Evolutionary conservation across 2,888 invertebrate species (phyloP), one percentile per base, ranked within the genome.

Genomic region (Aporophyla lueneburgensis): DNA sequence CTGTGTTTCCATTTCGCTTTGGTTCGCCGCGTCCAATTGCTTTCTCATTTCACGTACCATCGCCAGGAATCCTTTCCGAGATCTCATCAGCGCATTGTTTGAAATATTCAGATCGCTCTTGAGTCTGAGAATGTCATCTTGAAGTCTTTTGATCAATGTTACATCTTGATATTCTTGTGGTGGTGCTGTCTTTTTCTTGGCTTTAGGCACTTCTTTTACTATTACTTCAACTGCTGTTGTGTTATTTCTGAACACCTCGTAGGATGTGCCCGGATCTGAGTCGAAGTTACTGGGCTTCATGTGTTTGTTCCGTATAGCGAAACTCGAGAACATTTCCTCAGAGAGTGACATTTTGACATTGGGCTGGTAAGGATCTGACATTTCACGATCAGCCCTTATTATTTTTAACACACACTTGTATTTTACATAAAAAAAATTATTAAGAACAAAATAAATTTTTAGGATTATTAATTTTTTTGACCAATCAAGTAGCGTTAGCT

Each of bases 151-250:
- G 14, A 87, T 80, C 12, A 54, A 7, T 49, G 74, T 46, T 46
- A 71, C 76, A n/a, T 84, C 77, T 24, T 86, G 75, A n/a, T 85
- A 76, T 51, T 86, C 74, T 27, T 86, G 33, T 49, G 70, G 16
- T 21, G 69, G 65, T 16, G 58, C 27, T 51, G 84, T 33, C 74
- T 88, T 89, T 49, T 88, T 91, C 66, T 85, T 89, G 79, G 87
- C 89, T 70, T 89, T 89, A 6, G 90, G 85, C 9, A 95, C 88
- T 83, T 94, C 93, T 89, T 95, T 95, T 2, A 95, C 94, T 53
- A 94, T 91, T 6, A 95, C 93, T 89, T 96, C 95, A 3, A 95
- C 93, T 2, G 95, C 93, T 43, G 94, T 95, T 16, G 94, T 94
- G 46, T 94, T 93, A 76, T 95, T 95, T 81, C 94, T 91, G 76